Base-by-base conservation (phyloP, 2,888 invertebrate genomes). In the Actias luna region DNA sequence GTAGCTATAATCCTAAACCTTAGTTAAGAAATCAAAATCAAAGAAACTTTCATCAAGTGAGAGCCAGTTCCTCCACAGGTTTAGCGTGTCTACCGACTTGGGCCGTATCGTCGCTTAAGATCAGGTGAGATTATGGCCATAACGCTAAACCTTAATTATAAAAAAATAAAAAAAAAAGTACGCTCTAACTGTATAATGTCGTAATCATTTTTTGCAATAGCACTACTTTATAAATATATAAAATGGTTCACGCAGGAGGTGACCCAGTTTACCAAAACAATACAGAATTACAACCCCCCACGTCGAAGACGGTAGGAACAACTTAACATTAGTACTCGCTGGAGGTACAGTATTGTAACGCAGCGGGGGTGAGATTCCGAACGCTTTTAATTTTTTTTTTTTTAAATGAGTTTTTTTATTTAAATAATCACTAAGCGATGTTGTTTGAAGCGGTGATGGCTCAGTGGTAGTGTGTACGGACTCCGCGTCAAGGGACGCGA, bases 181-280 rank as follows among this genome's bases (percentile, higher is more conserved):
- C n/a, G n/a, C 8, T 33, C 8, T 33, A 7, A 7, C 33, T 50
- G 12, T 50, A 16, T 50, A 50, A 12, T 12, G 46, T 50, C 14
- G 12, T 12, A 50, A 50, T 50, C 46, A 25, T 50, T 50, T 50
- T 50, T 50, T 25, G 46, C 46, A 50, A 25, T 50, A 25, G 46
- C 46, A 50, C 12, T 25, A 50, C 46, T 50, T 50, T 25, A 50
- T 50, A 50, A 50, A 14, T 50, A 25, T 50, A 50, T 22, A 25
- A n/a, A 50, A 50, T 50, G 55, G n/a, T 29, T 55, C 55, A 29
- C 29, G 55, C 55, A 55, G 55, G 55, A 55, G 55, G 55, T 55
- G 55, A 29, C 55, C 55, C 29, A 55, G 29, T 55, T 55, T n/a
- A 16, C 27, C 16, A 16, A 55, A 55, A 55, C 55, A 55, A 55